A percentile compares a stretch with the other conserved stretches of the same genome.
Conservation (phyloP, 2,888 invertebrate genomes). For the Ectropis crepuscularia region DNA sequence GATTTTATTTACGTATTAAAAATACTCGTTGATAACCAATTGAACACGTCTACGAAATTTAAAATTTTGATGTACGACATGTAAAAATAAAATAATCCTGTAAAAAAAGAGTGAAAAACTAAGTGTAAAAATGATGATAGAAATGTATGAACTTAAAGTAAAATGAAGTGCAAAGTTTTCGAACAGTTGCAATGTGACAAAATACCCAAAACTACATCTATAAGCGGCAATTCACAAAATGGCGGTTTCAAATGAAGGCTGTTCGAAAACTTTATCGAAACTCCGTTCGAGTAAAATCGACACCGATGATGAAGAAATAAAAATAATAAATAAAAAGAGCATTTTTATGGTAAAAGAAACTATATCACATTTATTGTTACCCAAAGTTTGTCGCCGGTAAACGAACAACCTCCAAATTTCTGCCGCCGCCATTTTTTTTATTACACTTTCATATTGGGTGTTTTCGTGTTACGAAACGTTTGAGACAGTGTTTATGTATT, state of each 20-base stretch:
- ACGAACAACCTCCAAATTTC: slow-evolving; percentile 85
- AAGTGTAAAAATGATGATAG: slow-evolving; percentile 10
- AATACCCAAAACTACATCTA: slow-evolving; percentile 66
- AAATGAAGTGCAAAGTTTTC: slow-evolving; percentile 83
- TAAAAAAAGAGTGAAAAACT: slow-evolving; percentile 2
- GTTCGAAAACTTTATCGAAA: slow-evolving; percentile 87
- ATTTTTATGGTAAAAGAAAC: slow-evolving; percentile 65
- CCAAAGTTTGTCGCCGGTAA: slow-evolving; percentile 77
- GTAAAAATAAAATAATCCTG: neutral
- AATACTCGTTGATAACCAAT: no score
- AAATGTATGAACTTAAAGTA: slow-evolving; percentile 29
- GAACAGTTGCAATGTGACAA: slow-evolving; percentile 81
- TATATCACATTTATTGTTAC: slow-evolving; percentile 69
- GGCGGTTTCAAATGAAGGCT: slow-evolving; percentile 86
- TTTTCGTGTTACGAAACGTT: slow-evolving; percentile 67
- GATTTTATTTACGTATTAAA: no score
- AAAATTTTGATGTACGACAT: neutral
- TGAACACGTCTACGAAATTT: neutral
- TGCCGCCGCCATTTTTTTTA: slow-evolving; percentile 80
- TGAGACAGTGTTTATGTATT: slow-evolving; percentile 89
- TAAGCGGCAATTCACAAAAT: slow-evolving; percentile 70
- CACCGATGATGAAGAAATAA: slow-evolving; percentile 72
- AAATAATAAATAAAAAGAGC: slow-evolving; percentile 65
- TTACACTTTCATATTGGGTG: slow-evolving; percentile 60
- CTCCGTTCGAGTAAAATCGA: slow-evolving; percentile 53